Percentiles rank a stretch among this genome's conserved stretches.
Conservation (phyloP, 2,797 vertebrate genomes). For the Chaetophractus vellerosus region DNA sequence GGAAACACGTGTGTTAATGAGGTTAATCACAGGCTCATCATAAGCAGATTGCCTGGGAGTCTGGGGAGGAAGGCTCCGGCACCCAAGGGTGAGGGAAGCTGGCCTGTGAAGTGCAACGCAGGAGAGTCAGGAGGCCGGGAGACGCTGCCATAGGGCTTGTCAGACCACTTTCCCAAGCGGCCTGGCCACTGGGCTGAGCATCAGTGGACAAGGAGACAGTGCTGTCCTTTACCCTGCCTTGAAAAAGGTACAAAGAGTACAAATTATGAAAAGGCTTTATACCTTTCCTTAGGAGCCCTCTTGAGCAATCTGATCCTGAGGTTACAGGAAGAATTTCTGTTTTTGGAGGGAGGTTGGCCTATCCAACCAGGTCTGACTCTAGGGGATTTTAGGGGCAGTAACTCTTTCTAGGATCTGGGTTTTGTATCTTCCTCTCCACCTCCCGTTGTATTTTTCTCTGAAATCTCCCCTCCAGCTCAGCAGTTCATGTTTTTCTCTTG, state of each 20-base stretch:
- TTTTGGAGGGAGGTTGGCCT: not conserved
- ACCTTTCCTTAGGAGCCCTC: not conserved
- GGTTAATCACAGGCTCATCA: slow-evolving; percentile 78
- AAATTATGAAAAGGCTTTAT: not conserved
- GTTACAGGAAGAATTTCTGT: not conserved
- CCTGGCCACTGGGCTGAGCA: not conserved
- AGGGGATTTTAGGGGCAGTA: not conserved
- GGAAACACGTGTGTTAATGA: slow-evolving; percentile 74
- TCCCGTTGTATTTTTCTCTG: not conserved
- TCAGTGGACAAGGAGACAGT: not conserved
- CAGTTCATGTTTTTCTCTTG: slow-evolving; percentile 44
- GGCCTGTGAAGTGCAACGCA: not conserved
- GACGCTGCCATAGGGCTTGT: not conserved
- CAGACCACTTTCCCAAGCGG: not conserved
- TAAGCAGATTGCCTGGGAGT: slow-evolving; percentile 78
- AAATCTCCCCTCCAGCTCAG: slow-evolving; percentile 29
- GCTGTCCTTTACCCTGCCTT: not conserved
- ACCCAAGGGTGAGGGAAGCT: not conserved
- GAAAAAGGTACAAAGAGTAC: not conserved
- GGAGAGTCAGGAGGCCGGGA: not conserved
- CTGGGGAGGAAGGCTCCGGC: not conserved
- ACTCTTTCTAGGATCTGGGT: not conserved
- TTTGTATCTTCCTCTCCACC: not conserved
- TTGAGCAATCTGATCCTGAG: not conserved
- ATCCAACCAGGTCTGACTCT: not conserved